phyloP scores from a whole-genome alignment of 2,113 vertebrate species.

The Triplophysa rosa region DNA sequence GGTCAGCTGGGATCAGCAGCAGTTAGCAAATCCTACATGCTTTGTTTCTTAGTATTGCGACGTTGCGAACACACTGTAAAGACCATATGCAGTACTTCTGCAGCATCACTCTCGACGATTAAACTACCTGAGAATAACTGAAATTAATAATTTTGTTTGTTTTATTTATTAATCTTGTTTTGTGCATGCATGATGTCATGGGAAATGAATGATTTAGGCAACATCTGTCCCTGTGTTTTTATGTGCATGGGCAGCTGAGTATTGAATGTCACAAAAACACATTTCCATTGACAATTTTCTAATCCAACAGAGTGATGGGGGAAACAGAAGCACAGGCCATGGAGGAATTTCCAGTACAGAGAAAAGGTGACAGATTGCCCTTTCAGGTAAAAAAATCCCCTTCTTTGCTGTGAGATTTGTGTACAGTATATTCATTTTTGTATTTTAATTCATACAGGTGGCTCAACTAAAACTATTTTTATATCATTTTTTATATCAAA shows the following conservation, averaged over 20 bases:
- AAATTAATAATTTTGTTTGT: no score
- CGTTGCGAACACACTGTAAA: neutral
- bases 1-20: conserved; percentile 17
- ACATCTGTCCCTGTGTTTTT: conserved; percentile 32
- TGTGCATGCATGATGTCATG: no score
- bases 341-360: conserved; percentile 59
- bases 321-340: conserved; percentile 55
- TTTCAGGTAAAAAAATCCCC: conserved; percentile 65
- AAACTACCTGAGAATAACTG: no score
- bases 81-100: neutral
- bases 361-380: conserved; percentile 62
- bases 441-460: no score
- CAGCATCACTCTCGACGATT: no score
- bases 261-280: neutral
- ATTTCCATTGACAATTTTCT: neutral
- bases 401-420: neutral
- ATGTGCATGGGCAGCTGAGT: neutral
- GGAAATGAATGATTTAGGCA: neutral
- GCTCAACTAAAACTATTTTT: no score
- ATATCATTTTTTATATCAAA: no score
- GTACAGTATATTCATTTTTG: neutral
- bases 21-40: neutral
- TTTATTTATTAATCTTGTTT: no score
- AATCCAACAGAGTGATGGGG: conserved; percentile 62
- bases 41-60: conserved; percentile 5